Percentiles rank a stretch among this genome's conserved stretches.
These are phyloP conservation scores for Eupithecia insigniata DNA, from an alignment of 2,888 invertebrate species.

Conservation along the genomic window DNA sequence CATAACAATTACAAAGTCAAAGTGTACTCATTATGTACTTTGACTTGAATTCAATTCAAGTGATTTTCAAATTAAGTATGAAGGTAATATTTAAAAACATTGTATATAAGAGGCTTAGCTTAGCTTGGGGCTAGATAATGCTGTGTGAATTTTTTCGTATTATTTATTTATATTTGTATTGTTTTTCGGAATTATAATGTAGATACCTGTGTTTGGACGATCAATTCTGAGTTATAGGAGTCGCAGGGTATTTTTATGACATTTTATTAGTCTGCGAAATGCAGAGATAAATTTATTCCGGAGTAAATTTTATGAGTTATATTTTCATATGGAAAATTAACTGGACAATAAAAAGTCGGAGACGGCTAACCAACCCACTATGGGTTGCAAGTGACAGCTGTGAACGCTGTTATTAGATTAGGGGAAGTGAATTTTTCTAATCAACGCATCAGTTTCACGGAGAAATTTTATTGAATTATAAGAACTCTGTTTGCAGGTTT, in stretches of 20 bases:
- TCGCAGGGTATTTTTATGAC: neutral
- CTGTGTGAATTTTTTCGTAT: too few relatives aligned
- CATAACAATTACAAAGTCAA: too few relatives aligned
- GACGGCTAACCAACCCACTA: too few relatives aligned
- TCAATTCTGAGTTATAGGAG: neutral
- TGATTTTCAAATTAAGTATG: too few relatives aligned
- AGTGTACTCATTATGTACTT: too few relatives aligned
- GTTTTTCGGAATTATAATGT: too few relatives aligned
- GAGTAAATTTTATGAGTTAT: neutral
- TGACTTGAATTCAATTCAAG: too few relatives aligned
- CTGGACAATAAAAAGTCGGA: conserved; percentile 9
- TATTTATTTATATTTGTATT: too few relatives aligned
- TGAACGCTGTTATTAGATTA: conserved; percentile 14
- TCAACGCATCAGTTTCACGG: conserved; percentile 32
- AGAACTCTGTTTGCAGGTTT: conserved; percentile 16
- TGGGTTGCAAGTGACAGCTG: neutral
- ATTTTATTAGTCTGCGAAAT: neutral
- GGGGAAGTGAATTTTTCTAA: conserved; percentile 30
- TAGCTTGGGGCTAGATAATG: too few relatives aligned
- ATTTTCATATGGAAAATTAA: neutral
- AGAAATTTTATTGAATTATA: conserved; percentile 31
- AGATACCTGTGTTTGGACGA: neutral
- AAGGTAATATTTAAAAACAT: too few relatives aligned
- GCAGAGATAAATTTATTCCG: neutral
- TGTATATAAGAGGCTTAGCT: too few relatives aligned